phyloP scores from a whole-genome alignment of 1,140 invertebrate genomes.

The Drosophila nikananu region DNA sequence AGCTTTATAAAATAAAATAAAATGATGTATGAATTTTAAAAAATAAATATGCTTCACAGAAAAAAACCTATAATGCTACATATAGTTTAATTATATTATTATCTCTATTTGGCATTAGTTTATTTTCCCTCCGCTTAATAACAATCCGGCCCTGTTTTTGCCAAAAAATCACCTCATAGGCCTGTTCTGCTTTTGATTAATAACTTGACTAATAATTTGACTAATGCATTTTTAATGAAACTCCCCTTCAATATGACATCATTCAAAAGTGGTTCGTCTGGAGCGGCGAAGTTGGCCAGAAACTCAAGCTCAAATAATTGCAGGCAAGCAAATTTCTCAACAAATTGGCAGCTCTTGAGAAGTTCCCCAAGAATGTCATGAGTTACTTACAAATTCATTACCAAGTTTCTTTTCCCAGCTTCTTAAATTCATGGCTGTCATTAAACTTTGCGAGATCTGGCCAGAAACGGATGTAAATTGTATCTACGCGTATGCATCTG shows the following conservation, averaged over 20 bases:
- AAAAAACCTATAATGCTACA: not conserved
- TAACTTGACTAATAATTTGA: conserved; percentile 26
- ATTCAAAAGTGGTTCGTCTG: conserved; percentile 25
- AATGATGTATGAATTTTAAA: not conserved
- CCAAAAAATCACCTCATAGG: conserved; percentile 43
- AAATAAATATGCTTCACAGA: not conserved
- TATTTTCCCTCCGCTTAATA: not conserved
- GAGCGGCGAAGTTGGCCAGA: not conserved
- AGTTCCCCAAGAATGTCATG: conserved; percentile 18
- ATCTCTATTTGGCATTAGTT: too few relatives aligned
- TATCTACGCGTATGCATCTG: conserved; percentile 28
- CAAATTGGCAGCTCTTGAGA: conserved; percentile 3
- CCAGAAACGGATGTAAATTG: conserved; percentile 32
- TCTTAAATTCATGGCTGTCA: conserved; percentile 17
- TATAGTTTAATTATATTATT: not conserved
- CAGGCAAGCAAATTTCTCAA: not conserved
- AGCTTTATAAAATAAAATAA: not conserved
- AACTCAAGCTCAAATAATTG: conserved; percentile 23
- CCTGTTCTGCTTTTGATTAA: conserved; percentile 60
- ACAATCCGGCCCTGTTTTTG: not conserved
- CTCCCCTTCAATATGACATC: conserved; percentile 33
- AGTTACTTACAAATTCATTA: conserved; percentile 19
- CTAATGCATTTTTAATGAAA: conserved; percentile 79
- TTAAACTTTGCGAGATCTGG: conserved; percentile 22
- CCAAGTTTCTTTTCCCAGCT: conserved; percentile 4